These are phyloP conservation scores for Sphinx pinastri DNA, from an alignment of 2,888 invertebrate genomes.

Conservation along the genomic window DNA sequence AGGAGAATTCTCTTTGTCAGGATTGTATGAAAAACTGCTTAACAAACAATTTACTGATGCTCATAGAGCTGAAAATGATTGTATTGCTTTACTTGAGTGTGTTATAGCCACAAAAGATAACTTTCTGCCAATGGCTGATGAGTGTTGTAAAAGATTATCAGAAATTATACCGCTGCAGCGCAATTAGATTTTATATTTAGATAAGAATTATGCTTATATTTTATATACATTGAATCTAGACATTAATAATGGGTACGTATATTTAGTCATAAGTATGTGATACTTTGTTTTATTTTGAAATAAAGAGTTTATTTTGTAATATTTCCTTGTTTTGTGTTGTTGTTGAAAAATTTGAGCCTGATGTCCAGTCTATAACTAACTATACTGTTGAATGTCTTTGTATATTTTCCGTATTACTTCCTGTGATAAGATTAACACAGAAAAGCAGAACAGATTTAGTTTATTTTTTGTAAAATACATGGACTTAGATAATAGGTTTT, in stretches of 20 bases:
- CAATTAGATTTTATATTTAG: conserved; percentile 12
- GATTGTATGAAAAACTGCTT: conserved; percentile 83
- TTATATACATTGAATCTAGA: neutral
- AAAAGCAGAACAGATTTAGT: too few relatives aligned
- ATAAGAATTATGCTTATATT: neutral
- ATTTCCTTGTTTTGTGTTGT: too few relatives aligned
- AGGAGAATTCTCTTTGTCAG: conserved; percentile 74
- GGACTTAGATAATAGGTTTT: too few relatives aligned
- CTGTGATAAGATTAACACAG: too few relatives aligned
- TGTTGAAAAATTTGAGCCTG: too few relatives aligned
- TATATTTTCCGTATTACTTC: too few relatives aligned
- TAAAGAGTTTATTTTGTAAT: too few relatives aligned
- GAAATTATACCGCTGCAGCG: conserved; percentile 56
- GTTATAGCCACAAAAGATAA: conserved; percentile 80
- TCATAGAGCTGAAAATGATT: conserved; percentile 89
- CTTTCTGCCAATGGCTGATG: conserved; percentile 83
- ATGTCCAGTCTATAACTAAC: too few relatives aligned
- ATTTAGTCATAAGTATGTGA: neutral
- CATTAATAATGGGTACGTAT: neutral
- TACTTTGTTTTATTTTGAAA: neutral
- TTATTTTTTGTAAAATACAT: too few relatives aligned
- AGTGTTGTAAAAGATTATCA: conserved; percentile 51
- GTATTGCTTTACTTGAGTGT: conserved; percentile 85
- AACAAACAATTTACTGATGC: conserved; percentile 68
- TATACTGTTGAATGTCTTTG: too few relatives aligned